These are phyloP conservation scores for Cosmopolites sordidus DNA, from an alignment of 2,888 invertebrate genomes.

Conservation along the genomic window DNA sequence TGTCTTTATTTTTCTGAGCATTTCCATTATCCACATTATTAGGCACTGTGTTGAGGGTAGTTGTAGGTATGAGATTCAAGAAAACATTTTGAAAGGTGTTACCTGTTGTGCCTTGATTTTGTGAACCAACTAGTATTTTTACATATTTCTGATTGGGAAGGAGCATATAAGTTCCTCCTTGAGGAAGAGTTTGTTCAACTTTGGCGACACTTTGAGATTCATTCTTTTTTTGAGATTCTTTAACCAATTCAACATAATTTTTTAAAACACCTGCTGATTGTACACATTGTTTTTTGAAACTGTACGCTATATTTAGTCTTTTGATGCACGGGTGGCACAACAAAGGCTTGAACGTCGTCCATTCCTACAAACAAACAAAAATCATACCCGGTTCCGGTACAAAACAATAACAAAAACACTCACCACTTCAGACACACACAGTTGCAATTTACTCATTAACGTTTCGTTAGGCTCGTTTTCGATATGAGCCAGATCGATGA, in stretches of 20 bases:
- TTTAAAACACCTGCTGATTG: slow-evolving; percentile 41
- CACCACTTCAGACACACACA: slow-evolving; percentile 47
- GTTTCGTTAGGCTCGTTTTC: slow-evolving; percentile 43
- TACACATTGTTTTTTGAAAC: slow-evolving; percentile 45
- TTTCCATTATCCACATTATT: slow-evolving; percentile 20
- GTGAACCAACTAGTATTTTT: slow-evolving; percentile 37
- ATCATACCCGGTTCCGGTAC: slow-evolving; percentile 17
- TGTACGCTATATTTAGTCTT: slow-evolving; percentile 42
- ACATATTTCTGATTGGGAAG: slow-evolving; percentile 41
- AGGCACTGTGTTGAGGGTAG: slow-evolving; percentile 28
- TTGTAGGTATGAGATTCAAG: slow-evolving; percentile 42
- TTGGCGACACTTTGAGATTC: slow-evolving; percentile 33
- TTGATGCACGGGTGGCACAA: slow-evolving; percentile 44
- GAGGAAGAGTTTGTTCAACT: slow-evolving; percentile 24
- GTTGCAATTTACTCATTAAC: slow-evolving; percentile 42
- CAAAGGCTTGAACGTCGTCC: slow-evolving; percentile 41
- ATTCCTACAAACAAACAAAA: slow-evolving; percentile 39
- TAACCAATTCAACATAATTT: slow-evolving; percentile 40
- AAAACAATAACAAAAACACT: slow-evolving; percentile 28
- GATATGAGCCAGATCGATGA: slow-evolving; percentile 43
- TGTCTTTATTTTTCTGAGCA: slow-evolving; percentile 35
- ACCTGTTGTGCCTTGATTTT: slow-evolving; percentile 31
- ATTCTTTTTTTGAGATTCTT: slow-evolving; percentile 37
- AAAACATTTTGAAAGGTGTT: slow-evolving; percentile 42
- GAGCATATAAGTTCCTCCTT: slow-evolving; percentile 36